These are phyloP conservation scores for Physocephala rufipes DNA, from an alignment of 2,888 invertebrate species.

Conservation along the genomic window DNA sequence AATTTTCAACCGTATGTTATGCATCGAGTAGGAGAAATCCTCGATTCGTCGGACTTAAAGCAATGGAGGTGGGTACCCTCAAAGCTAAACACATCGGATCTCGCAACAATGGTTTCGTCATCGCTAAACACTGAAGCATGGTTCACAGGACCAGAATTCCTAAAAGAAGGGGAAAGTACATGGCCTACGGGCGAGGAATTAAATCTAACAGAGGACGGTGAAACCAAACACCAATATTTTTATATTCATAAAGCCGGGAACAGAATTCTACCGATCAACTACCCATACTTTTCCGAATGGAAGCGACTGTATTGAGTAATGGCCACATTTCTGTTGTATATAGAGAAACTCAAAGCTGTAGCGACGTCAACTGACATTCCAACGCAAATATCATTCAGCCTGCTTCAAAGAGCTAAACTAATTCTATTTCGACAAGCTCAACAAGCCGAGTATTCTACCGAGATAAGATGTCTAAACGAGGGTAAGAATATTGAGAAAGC, in stretches of 20 bases:
- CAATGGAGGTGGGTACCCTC: conserved; percentile 42
- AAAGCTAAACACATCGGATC: conserved; percentile 35
- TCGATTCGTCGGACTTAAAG: conserved; percentile 33
- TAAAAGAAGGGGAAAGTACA: conserved; percentile 3
- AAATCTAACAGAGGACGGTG: not conserved
- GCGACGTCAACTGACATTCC: not conserved
- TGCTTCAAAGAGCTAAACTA: not conserved
- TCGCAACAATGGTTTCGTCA: conserved; percentile 30
- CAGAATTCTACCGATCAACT: not conserved
- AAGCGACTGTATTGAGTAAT: not conserved
- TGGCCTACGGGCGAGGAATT: conserved; percentile 41
- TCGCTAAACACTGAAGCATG: conserved; percentile 19
- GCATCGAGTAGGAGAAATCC: conserved; percentile 40
- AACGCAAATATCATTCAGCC: not conserved
- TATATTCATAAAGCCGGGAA: not conserved
- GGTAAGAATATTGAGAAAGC: conserved; percentile 40
- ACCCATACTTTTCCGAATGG: conserved; percentile 26
- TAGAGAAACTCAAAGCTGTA: not conserved
- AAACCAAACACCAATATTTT: conserved; percentile 25
- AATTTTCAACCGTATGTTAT: conserved; percentile 41
- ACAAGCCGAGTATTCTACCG: conserved; percentile 31
- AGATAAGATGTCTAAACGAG: conserved; percentile 32
- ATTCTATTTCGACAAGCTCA: not conserved
- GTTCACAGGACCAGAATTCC: conserved; percentile 38
- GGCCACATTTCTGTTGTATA: conserved; percentile 9